Evolutionary conservation across 2,797 vertebrate genomes (phyloP).

Genomic region (Gymnocypris eckloni): DNA sequence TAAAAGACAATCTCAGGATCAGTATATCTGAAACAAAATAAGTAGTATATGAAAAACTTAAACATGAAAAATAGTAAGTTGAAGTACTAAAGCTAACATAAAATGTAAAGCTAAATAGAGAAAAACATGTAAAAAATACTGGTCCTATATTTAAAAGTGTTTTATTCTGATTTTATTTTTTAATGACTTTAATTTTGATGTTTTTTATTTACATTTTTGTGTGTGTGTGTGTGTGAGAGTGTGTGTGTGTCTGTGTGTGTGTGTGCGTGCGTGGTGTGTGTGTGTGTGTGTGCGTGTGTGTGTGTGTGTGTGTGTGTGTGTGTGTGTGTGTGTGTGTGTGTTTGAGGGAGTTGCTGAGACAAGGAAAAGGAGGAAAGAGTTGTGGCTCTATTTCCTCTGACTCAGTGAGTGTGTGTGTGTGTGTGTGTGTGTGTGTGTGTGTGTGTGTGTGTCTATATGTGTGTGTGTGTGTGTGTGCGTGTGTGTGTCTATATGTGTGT

Average conservation of each 20-base stretch:
- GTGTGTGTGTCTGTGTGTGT: neutral
- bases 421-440: too few relatives aligned
- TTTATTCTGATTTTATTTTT: neutral
- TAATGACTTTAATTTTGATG: too few relatives aligned
- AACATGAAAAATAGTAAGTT: neutral
- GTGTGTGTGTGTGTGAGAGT: neutral
- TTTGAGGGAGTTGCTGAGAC: slow-evolving; percentile 11
- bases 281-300: slow-evolving; percentile 7
- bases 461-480: slow-evolving; percentile 11
- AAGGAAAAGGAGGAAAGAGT: slow-evolving; percentile 2
- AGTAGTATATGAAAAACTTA: neutral
- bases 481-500: slow-evolving; percentile 4
- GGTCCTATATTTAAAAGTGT: neutral
- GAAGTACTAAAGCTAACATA: neutral
- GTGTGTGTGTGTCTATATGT: slow-evolving; percentile 3
- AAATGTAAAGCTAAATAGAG: neutral
- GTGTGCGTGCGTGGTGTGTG: slow-evolving; percentile 4
- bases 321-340: neutral
- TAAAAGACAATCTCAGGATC: neutral
- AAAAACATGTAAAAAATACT: neutral
- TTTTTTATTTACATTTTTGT: neutral
- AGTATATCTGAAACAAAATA: neutral
- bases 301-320: too few relatives aligned
- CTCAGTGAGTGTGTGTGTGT: neutral
- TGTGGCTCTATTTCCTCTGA: slow-evolving; percentile 11